Evolutionary conservation across 2,888 invertebrate species (phyloP), one percentile per base, ranked within the genome.

Genomic region (Ochropleura plecta): DNA sequence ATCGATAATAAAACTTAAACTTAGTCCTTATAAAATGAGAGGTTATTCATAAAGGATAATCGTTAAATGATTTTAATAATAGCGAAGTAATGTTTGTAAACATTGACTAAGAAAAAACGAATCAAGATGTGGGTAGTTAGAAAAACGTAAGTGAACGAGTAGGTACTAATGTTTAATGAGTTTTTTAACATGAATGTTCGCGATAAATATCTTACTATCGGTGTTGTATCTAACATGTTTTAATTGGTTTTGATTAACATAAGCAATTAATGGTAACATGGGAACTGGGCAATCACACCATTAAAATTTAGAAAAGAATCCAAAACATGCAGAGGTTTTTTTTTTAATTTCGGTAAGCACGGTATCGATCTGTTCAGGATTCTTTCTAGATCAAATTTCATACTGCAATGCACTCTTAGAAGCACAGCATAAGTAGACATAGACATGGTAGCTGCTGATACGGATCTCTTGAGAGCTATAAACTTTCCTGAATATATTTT

Each of bases 181-280:
- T 65, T 65, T 78, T 53, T 59, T 75, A 64, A 68, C 55, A 51
- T 62, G 30, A 40, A 30, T 48, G 20, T 67, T 59, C 16, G 12
- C 44, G 79, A 78, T 80, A 42, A 20, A 42, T 71, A 78, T 71
- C 78, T 64, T 10, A 20, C 8, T 82, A 78, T 78, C 67, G 16
- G 57, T 57, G 44, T 70, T 67, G 66, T 82, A 79, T 82, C 70
- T 55, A 12, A 77, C 8, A 53, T 59, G 48, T 57, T 57, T 66
- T 70, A 67, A 70, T 82, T 63, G 18, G 18, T 48, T 57, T 42
- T 53, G 57, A 76, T 82, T 70, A 53, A 12, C 63, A 49, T 76
- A 59, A 42, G 48, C 48, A 59, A 64, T 51, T 48, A 63, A 42
- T 60, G 9, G 42, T 55, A n/a, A 70, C 46, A 51, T 60, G 20